phyloP scores from a whole-genome alignment of 2,888 invertebrate genomes.

The Ichneumoninae sp. region DNA sequence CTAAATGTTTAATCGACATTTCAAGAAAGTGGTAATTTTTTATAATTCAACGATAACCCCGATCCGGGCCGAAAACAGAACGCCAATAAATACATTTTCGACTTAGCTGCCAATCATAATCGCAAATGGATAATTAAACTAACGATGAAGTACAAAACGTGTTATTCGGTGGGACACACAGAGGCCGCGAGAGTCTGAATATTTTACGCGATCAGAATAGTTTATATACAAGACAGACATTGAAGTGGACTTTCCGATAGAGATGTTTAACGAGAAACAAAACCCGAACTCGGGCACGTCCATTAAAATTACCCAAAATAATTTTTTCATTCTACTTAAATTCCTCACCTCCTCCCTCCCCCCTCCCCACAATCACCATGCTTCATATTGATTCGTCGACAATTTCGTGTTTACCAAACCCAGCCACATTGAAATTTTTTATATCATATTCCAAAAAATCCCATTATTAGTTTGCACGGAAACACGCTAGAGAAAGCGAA shows the following conservation, averaged over 20 bases:
- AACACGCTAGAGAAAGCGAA: not conserved
- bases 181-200: not conserved
- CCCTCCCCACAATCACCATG: too few relatives aligned
- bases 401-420: too few relatives aligned
- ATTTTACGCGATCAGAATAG: not conserved
- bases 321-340: too few relatives aligned
- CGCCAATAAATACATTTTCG: too few relatives aligned
- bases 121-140: too few relatives aligned
- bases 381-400: too few relatives aligned
- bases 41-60: conserved; percentile 1
- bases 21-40: not conserved
- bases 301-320: not conserved
- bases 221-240: not conserved
- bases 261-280: not conserved
- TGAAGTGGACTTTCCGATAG: not conserved
- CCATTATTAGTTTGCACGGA: not conserved
- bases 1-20: not conserved
- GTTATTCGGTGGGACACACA: not conserved
- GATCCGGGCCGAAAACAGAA: too few relatives aligned
- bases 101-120: not conserved
- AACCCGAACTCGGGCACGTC: not conserved
- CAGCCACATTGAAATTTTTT: not conserved
- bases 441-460: not conserved
- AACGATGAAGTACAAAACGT: not conserved
- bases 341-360: too few relatives aligned